Evolutionary conservation across 2,797 vertebrate species (phyloP), one percentile per base, ranked within the genome.

Genomic region (Ctenopoma kingsleyae): DNA sequence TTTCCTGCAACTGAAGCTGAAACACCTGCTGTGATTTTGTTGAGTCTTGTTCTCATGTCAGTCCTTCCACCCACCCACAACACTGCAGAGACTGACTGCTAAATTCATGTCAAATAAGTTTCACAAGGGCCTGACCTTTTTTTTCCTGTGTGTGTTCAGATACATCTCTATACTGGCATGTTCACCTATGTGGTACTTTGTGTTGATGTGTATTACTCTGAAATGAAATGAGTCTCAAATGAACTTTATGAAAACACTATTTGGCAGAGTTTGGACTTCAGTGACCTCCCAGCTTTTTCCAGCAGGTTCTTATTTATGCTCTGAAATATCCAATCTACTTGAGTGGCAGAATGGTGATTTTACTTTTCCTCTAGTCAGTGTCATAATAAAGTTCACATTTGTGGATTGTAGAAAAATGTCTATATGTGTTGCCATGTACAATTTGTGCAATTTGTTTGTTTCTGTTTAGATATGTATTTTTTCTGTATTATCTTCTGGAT

Each of bases 1-100:
- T 23, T 58, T 22, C 50, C 46, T 4, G 58, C 6, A 8, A 22
- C 50, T 74, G 50, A 85, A 91, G 83, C 56, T 69, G 61, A 81
- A 83, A 86, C 89, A 92, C 87, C 90, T 91, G 87, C 83, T 61
- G 80, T 5, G 77, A 54, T 27, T 72, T 43, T 52, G 61, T 57
- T 61, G 61, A 52, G 49, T 59, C 78, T 55, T 35, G 54, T 87
- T 87, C 85, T 69, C 76, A 80, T 61, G 73, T 73, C 78, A 74
- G 43, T 81, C 47, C 70, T 57, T 67, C 71, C 72, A 73, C 66
- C 74, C 80, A 19, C 56, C 32, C 65, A 80, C 71, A 76, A 74
- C 80, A 70, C 66, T 48, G 75, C 73, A 59, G 35, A 82, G 19
- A 62, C 44, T 3, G 20, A 70, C 51, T 53, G 47, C 46, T 76